Evolutionary conservation across 2,797 vertebrate genomes (phyloP), one percentile per base, ranked within the genome.

Genomic region (Danio albolineatus): DNA sequence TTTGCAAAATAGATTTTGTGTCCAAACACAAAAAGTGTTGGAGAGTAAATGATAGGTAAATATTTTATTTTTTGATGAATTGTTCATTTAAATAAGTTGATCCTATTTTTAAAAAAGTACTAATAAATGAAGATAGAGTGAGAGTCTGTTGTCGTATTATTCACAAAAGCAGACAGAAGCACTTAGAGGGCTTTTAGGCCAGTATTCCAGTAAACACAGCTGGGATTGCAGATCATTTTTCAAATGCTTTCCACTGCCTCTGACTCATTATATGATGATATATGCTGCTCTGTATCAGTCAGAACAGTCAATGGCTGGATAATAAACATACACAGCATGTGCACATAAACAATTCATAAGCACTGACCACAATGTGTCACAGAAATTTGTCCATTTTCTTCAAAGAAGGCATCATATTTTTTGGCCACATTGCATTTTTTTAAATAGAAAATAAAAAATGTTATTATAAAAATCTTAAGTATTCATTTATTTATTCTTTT

Each of bases 171-270:
- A 62, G 46, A 62, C 46, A 41, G 46, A 64, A 41, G 48, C 73
- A 51, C 17, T 64, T 76, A 43, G 16, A 64, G 54, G 38, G 61
- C 38, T 65, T 65, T 76, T 64, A 53, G 49, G 4, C 46, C 49
- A 53, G 38, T 54, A 65, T 65, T 76, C 61, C 38, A 53, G 73
- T 65, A 54, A 76, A 65, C 61, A 76, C 73, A 76, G 38, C 48
- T 65, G 60, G 10, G 17, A 54, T 76, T 76, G 44, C 73, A 41
- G 59, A 75, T 65, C 14, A 60, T 73, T 73, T 60, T 73, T 57
- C 71, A 57, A 12, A 65, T 64, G 59, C n/a, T 41, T 51, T 64
- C 61, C 38, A 64, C 41, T 51, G 43, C 9, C 21, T 0, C 7
- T 21, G 51, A 41, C 9, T 36, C 36, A 72, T 56, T 44, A 56